A percentile compares a stretch with the other conserved stretches of the same genome.
Conservation (phyloP, 1,140 invertebrate species). For the Tetramorium parvispinum region DNA sequence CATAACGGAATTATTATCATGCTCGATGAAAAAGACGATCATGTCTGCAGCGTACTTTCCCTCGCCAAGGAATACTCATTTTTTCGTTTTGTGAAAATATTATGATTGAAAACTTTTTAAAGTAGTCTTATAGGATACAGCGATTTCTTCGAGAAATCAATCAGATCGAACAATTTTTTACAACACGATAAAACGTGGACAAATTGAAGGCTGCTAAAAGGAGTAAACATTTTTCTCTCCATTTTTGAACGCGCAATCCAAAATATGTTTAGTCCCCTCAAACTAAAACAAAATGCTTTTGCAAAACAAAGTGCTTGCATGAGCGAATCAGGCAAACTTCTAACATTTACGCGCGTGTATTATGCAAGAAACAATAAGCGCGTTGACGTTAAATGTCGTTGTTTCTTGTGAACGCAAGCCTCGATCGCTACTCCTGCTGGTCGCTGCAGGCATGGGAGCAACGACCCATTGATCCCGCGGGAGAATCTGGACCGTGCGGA, state of each 20-base stretch:
- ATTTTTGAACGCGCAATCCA: neutral
- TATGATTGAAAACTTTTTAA: neutral
- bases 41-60: conserved; percentile 11
- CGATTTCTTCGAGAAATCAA: neutral
- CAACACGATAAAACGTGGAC: neutral
- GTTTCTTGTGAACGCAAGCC: conserved; percentile 25
- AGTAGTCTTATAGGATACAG: neutral
- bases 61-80: neutral
- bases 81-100: neutral
- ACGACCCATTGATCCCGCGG: conserved; percentile 75
- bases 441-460: conserved; percentile 59
- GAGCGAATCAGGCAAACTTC: neutral
- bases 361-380: conserved; percentile 27
- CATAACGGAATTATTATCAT: conserved; percentile 29
- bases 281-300: neutral
- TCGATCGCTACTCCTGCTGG: conserved; percentile 4
- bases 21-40: conserved; percentile 29
- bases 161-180: neutral
- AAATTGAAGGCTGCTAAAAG: neutral
- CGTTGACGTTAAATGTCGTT: conserved; percentile 31
- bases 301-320: neutral
- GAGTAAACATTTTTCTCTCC: neutral
- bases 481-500: conserved; percentile 58
- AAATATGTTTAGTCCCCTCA: neutral
- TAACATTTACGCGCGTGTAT: conserved; percentile 1